Percentiles rank a stretch among this genome's conserved stretches.
Conservation (phyloP, 53 echinoderm and acorn worm species). For the Actinopyga echinites region DNA sequence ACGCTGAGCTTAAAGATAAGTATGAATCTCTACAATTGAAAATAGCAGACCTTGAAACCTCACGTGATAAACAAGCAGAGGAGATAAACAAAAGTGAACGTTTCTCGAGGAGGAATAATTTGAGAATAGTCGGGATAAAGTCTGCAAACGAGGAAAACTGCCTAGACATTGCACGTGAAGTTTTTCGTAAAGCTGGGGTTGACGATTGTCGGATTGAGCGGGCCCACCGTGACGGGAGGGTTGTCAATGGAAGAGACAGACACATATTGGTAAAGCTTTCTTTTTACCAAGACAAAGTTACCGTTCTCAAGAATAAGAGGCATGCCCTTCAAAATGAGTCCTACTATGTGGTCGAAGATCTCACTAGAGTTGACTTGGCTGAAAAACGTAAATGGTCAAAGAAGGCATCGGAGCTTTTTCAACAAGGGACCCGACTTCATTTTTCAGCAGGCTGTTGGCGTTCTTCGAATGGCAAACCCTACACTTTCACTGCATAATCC, state of each 20-base stretch:
- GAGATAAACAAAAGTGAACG: background rate
- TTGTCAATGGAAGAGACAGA: background rate
- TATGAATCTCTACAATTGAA: too few relatives aligned
- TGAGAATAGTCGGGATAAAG: background rate
- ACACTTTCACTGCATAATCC: background rate
- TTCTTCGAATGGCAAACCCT: background rate
- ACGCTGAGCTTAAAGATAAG: too few relatives aligned
- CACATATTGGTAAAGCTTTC: too few relatives aligned
- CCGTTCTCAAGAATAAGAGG: background rate
- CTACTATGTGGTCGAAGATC: background rate
- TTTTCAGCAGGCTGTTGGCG: background rate
- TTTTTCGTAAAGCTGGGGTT: background rate
- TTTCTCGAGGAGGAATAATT: background rate
- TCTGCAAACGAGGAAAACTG: background rate
- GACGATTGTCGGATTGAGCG: constrained; percentile 1
- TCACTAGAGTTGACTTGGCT: background rate
- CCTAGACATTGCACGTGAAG: background rate
- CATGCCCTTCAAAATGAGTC: background rate
- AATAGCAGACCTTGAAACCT: background rate
- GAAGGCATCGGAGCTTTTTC: background rate
- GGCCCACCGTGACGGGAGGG: background rate
- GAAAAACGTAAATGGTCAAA: background rate
- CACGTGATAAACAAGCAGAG: background rate
- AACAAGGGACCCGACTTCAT: background rate
- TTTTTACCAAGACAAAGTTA: background rate